Evolutionary conservation across 2,797 vertebrate genomes (phyloP).

Genomic region (Sarcophilus harrisii): DNA sequence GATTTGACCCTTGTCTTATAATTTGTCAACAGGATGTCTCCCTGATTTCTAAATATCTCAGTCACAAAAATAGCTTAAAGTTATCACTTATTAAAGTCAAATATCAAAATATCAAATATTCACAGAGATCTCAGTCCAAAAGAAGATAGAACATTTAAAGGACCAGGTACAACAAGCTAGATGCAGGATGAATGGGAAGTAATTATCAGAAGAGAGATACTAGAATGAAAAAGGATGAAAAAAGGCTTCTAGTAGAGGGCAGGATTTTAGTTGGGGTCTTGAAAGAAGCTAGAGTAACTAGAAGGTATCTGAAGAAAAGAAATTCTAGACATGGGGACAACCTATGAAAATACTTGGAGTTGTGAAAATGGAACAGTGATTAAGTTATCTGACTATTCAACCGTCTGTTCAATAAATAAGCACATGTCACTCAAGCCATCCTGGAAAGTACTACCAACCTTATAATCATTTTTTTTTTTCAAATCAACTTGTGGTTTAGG

Average conservation of each 20-base stretch:
- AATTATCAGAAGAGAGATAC: background rate
- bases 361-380: background rate
- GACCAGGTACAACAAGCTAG: background rate
- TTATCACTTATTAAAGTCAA: background rate
- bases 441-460: background rate
- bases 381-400: background rate
- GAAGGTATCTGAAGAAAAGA: background rate
- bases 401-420: background rate
- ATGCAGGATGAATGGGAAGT: background rate
- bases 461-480: background rate
- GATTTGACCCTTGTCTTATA: background rate
- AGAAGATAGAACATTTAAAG: background rate
- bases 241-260: background rate
- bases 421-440: background rate
- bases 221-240: background rate
- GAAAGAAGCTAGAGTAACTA: background rate
- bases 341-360: background rate
- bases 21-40: background rate
- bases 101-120: too few species aligned
- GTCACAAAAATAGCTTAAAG: background rate
- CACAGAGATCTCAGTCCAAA: background rate
- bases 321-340: background rate
- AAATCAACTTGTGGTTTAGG: background rate
- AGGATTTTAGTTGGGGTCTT: background rate
- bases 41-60: background rate